Percentiles rank a stretch among this genome's conserved stretches.
These are phyloP conservation scores for Procambarus virginalis DNA, from an alignment of 1,140 invertebrate genomes.

Conservation along the genomic window DNA sequence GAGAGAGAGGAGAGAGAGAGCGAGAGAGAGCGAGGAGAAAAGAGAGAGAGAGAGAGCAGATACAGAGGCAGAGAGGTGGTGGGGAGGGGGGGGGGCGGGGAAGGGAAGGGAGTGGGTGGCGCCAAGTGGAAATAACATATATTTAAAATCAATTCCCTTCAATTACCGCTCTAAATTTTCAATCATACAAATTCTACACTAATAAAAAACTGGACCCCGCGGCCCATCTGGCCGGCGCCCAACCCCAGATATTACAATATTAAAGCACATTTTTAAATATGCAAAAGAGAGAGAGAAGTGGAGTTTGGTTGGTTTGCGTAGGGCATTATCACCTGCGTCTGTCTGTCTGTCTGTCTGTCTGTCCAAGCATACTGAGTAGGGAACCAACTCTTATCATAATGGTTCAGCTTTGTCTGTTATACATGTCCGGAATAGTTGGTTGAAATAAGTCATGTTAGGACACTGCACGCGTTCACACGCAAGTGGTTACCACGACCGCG, in stretches of 20 bases:
- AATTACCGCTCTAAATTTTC: neutral
- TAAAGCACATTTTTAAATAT: neutral
- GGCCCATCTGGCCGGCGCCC: neutral
- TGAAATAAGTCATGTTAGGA: too few species aligned
- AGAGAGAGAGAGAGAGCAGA: too few species aligned
- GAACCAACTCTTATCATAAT: neutral
- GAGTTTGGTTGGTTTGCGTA: neutral
- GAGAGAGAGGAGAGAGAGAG: neutral
- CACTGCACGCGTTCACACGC: too few species aligned
- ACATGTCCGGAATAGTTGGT: too few species aligned
- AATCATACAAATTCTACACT: slow-evolving; percentile 3
- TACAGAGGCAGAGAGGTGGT: too few species aligned
- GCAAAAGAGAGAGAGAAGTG: neutral
- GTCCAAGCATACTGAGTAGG: neutral
- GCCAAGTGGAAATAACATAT: neutral
- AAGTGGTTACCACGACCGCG: too few species aligned
- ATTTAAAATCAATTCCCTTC: slow-evolving; percentile 6
- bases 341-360: too few species aligned
- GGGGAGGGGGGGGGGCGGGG: too few species aligned
- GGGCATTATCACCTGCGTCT: neutral
- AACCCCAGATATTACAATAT: neutral
- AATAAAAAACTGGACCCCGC: neutral
- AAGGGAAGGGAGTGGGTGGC: too few species aligned
- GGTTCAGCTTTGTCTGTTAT: too few species aligned
- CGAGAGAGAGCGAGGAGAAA: neutral